A percentile compares a stretch with the other conserved stretches of the same genome.
Evolutionary conservation across 2,888 invertebrate genomes (phyloP).

Genomic region (Dendrolimus pini): DNA sequence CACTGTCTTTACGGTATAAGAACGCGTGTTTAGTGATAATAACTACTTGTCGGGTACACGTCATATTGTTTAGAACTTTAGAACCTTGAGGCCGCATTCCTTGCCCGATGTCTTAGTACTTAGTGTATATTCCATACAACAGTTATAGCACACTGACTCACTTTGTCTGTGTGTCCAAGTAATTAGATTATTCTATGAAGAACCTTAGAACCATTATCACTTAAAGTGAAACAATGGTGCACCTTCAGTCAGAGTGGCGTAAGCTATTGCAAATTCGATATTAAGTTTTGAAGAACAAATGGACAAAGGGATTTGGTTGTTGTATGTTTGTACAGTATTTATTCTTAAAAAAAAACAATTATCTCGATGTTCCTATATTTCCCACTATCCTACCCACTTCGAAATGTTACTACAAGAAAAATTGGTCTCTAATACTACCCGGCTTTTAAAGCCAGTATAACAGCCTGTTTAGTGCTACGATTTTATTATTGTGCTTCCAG

Average conservation of each 20-base stretch:
- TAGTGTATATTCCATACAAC: constrained; percentile 19
- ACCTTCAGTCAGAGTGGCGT: background rate
- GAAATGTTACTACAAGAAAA: too few relatives aligned
- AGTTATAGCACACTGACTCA: constrained; percentile 11
- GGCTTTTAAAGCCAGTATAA: too few relatives aligned
- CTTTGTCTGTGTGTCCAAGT: constrained; percentile 11
- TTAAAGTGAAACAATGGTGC: background rate
- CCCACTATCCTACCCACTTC: too few relatives aligned
- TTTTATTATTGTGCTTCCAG: too few relatives aligned
- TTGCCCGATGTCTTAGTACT: constrained; percentile 60
- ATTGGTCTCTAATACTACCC: too few relatives aligned
- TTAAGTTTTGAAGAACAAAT: too few relatives aligned
- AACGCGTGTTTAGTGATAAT: constrained; percentile 47
- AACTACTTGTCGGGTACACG: constrained; percentile 27
- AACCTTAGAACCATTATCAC: background rate
- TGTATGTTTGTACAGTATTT: too few relatives aligned
- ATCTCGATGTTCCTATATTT: too few relatives aligned
- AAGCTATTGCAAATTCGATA: too few relatives aligned
- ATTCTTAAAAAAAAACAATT: too few relatives aligned
- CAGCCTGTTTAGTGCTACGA: too few relatives aligned
- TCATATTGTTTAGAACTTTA: constrained; percentile 41
- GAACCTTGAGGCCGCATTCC: constrained; percentile 62
- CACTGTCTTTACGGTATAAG: constrained; percentile 13
- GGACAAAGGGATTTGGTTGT: too few relatives aligned
- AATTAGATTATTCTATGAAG: constrained; percentile 25